A percentile compares a stretch with the other conserved stretches of the same genome.
Evolutionary conservation across 2,888 invertebrate genomes (phyloP).

Genomic region (Drosophila barbarae): DNA sequence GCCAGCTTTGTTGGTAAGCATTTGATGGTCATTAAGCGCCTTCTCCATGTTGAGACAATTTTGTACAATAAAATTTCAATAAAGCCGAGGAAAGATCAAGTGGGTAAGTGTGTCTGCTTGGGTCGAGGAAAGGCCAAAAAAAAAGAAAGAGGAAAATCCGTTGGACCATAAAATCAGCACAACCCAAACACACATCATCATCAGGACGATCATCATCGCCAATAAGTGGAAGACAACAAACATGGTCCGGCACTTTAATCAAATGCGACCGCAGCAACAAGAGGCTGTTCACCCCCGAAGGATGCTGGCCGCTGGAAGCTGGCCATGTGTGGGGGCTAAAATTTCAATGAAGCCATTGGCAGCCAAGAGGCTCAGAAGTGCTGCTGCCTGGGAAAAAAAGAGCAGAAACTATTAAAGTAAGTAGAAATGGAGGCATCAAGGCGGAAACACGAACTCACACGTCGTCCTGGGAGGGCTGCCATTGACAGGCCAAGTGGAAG

Average conservation of each 20-base stretch:
- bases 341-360: constrained; percentile 54
- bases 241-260: constrained; percentile 62
- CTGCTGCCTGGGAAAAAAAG: constrained; percentile 49
- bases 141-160: constrained; percentile 40
- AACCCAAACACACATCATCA: constrained; percentile 25
- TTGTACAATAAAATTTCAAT: constrained; percentile 62
- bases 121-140: constrained; percentile 18
- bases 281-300: constrained; percentile 34
- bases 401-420: constrained; percentile 67
- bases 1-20: constrained; percentile 41
- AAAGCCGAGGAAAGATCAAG: constrained; percentile 46
- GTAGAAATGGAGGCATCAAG: constrained; percentile 70
- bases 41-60: constrained; percentile 42
- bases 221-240: constrained; percentile 34
- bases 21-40: constrained; percentile 65
- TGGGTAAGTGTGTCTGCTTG: background rate
- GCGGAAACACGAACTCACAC: constrained; percentile 43
- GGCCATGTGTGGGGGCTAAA: constrained; percentile 26
- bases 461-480: constrained; percentile 34
- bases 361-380: constrained; percentile 49
- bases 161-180: constrained; percentile 54
- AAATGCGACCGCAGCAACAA: constrained; percentile 52
- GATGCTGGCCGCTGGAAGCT: constrained; percentile 11
- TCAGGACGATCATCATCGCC: constrained; percentile 15
- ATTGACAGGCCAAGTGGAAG: constrained; percentile 39